These are phyloP conservation scores for Perodicticus potto DNA, from an alignment of 2,797 vertebrate genomes.

Conservation along the genomic window DNA sequence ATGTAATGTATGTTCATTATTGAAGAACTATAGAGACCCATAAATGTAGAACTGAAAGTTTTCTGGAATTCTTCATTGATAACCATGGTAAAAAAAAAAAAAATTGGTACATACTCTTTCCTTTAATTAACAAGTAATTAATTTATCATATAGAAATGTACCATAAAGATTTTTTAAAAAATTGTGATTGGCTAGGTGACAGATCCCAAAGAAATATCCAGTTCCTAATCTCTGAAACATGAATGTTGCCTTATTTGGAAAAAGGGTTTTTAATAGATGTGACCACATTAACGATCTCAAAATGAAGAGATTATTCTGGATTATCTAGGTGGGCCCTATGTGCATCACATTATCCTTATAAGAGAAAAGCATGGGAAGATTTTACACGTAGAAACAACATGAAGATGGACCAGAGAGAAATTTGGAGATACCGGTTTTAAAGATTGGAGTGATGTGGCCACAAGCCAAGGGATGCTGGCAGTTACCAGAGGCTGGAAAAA, in stretches of 20 bases:
- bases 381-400: background rate
- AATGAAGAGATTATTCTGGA: background rate
- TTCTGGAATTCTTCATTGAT: background rate
- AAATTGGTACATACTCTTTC: background rate
- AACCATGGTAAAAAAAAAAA: background rate
- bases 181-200: background rate
- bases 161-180: background rate
- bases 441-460: background rate
- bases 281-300: background rate
- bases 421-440: background rate
- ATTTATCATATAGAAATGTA: background rate
- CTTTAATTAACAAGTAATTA: background rate
- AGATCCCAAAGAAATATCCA: background rate
- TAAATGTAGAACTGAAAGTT: background rate
- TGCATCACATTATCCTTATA: background rate
- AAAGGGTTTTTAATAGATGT: background rate
- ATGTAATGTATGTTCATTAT: slow-evolving; percentile 6
- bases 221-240: background rate
- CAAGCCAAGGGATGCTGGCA: background rate
- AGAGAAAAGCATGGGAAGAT: background rate
- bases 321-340: background rate
- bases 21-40: background rate
- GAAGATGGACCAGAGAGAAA: background rate
- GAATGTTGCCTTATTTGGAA: background rate
- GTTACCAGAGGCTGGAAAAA: background rate